Conservation (phyloP, 2,113 vertebrate genomes). For the Redunca redunca region DNA sequence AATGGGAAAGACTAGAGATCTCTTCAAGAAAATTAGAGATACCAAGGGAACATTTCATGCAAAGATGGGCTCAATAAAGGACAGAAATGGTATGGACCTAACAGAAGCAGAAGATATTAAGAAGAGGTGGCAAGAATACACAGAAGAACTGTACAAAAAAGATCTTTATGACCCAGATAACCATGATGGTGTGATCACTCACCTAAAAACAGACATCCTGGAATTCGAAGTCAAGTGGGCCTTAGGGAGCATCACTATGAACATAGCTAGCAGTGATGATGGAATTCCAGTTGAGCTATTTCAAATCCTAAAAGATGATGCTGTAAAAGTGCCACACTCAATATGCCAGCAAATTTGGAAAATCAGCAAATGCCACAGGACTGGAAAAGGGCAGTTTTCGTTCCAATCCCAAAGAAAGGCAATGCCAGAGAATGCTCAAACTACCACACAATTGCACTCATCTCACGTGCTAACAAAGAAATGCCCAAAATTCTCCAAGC, state of each 20-base stretch:
- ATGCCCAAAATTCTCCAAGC: no score
- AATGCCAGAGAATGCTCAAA: no score
- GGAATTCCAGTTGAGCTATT: neutral
- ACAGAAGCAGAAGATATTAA: neutral
- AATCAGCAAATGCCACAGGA: neutral
- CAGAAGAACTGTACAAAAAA: neutral
- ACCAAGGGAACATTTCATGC: neutral
- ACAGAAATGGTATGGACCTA: neutral
- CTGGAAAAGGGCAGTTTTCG: neutral
- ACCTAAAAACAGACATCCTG: neutral
- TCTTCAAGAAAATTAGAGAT: neutral
- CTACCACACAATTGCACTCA: no score
- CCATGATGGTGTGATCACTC: neutral
- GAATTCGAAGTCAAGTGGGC: neutral
- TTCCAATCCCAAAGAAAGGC: no score
- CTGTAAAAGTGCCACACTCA: neutral
- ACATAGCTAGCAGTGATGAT: neutral
- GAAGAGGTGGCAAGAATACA: neutral
- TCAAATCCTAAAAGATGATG: neutral
- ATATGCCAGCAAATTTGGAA: neutral
- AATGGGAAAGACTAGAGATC: neutral
- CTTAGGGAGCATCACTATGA: neutral
- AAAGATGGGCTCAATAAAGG: neutral
- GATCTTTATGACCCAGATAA: neutral
- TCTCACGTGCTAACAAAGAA: no score